Conservation (phyloP, 2,113 vertebrate species). For the Albula goreensis region DNA sequence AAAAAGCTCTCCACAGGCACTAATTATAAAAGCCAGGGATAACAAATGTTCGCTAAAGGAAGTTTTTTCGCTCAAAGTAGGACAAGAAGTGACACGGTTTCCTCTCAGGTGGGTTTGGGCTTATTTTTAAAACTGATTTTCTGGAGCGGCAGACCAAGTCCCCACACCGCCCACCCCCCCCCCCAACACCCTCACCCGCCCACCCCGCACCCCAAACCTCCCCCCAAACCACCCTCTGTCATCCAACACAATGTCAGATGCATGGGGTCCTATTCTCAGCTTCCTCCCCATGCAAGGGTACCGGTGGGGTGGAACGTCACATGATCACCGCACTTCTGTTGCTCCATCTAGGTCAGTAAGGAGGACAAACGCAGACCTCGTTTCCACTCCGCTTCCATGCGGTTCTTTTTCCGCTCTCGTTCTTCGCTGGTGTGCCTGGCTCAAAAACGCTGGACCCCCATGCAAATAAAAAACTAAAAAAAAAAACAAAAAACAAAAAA, state of each 20-base stretch:
- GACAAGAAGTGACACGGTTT: constrained; percentile 72
- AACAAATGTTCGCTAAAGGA: constrained; percentile 54
- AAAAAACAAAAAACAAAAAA: constrained; percentile 27
- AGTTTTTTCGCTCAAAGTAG: constrained; percentile 67
- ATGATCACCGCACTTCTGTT: constrained; percentile 50
- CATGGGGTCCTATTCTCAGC: constrained; percentile 49
- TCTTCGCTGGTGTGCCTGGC: no score
- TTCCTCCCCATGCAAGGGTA: constrained; percentile 32
- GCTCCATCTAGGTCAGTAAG: constrained; percentile 73
- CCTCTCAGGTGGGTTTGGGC: constrained; percentile 70
- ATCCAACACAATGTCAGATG: constrained; percentile 23
- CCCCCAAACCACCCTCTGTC: neutral
- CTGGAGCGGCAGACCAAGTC: constrained; percentile 67
- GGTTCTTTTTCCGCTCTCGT: neutral
- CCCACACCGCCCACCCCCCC: constrained; percentile 46
- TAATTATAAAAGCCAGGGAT: constrained; percentile 57
- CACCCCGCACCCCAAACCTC: neutral
- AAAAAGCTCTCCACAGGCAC: constrained; percentile 43
- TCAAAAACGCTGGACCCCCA: neutral
- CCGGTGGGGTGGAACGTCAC: constrained; percentile 41
- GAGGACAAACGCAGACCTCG: constrained; percentile 51
- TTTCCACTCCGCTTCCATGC: neutral
- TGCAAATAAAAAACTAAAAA: no score
- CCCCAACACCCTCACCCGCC: neutral
- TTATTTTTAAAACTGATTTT: constrained; percentile 73